Evolutionary conservation across 2,113 vertebrate species (phyloP), one percentile per base, ranked within the genome.

Genomic region (Misgurnus mizolepis): DNA sequence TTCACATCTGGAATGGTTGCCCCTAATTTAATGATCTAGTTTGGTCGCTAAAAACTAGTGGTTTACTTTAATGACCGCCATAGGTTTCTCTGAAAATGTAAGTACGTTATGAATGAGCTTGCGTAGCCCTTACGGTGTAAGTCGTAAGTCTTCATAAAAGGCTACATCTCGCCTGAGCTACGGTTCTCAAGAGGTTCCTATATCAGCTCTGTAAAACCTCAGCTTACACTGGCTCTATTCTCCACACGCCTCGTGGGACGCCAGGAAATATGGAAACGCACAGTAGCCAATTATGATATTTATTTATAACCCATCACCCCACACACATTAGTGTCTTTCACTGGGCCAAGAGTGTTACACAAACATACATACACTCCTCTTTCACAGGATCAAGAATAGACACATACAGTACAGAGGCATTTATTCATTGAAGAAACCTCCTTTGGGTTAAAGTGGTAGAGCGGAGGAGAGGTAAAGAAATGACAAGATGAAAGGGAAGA

Each of bases 191-290:
- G 61, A 62, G 79, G 70, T 83, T 85, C 47, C 69, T 81, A 70
- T 80, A 78, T 85, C 78, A 80, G 47, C 39, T 34, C 69, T 80
- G 73, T 82, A 78, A 85, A 82, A 67, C 49, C 53, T 67, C 76
- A 67, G 14, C 2, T 81, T 55, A 83, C 67, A 73, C 72, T 79
- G 73, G 62, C 50, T 76, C 14, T 22, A 65, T 80, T 82, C 67
- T 76, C 47, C 49, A 68, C 69, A 73, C 69, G 40, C 15, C 43
- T 40, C 60, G 45, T 58, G 45, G 17, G 50, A 50, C 56, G 18
- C 53, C 40, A 5, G 53, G 56, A 43, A 70, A 56, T 56, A 60
- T 39, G 2, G 18, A 11, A 79, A 55, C 74, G 71, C 66, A 76
- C 73, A 81, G 74, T 69, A 82, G 70, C 76, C 80, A 49, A 81